Percentiles rank a stretch among this genome's conserved stretches.
Evolutionary conservation across 2,888 invertebrate species (phyloP).

Genomic region (Thereva unica): DNA sequence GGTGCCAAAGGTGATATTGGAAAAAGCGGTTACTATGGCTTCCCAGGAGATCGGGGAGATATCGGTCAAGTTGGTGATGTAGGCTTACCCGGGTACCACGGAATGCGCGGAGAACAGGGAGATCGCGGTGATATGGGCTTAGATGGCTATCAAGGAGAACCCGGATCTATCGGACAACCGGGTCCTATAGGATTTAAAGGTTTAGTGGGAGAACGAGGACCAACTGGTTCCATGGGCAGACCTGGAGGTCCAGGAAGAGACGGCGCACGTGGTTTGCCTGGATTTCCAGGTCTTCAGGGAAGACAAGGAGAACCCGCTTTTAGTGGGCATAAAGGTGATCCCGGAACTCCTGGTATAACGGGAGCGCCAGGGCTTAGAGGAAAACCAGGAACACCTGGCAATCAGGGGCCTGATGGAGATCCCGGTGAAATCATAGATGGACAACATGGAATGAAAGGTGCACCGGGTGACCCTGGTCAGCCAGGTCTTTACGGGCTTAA

Average conservation of each 20-base stretch:
- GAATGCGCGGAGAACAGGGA: slow-evolving; percentile 63
- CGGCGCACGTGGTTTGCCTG: slow-evolving; percentile 61
- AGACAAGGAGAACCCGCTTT: slow-evolving; percentile 64
- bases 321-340: slow-evolving; percentile 67
- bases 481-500: no score
- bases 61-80: slow-evolving; percentile 55
- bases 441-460: no score
- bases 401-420: slow-evolving; percentile 58
- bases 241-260: slow-evolving; percentile 61
- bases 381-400: slow-evolving; percentile 59
- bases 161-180: slow-evolving; percentile 57
- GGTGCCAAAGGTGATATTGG: slow-evolving; percentile 61
- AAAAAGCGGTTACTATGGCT: slow-evolving; percentile 57
- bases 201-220: slow-evolving; percentile 59
- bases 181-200: slow-evolving; percentile 52
- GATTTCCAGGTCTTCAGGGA: slow-evolving; percentile 60
- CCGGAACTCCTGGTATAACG: slow-evolving; percentile 60
- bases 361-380: slow-evolving; percentile 58
- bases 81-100: slow-evolving; percentile 60
- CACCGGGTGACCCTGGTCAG: no score
- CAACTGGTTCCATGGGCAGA: slow-evolving; percentile 59
- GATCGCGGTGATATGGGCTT: slow-evolving; percentile 61
- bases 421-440: no score
- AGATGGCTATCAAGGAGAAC: slow-evolving; percentile 55
- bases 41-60: slow-evolving; percentile 61